A percentile compares a stretch with the other conserved stretches of the same genome.
These are phyloP conservation scores for Metopolophium dirhodum DNA, from an alignment of 1,140 invertebrate genomes.

Conservation along the genomic window DNA sequence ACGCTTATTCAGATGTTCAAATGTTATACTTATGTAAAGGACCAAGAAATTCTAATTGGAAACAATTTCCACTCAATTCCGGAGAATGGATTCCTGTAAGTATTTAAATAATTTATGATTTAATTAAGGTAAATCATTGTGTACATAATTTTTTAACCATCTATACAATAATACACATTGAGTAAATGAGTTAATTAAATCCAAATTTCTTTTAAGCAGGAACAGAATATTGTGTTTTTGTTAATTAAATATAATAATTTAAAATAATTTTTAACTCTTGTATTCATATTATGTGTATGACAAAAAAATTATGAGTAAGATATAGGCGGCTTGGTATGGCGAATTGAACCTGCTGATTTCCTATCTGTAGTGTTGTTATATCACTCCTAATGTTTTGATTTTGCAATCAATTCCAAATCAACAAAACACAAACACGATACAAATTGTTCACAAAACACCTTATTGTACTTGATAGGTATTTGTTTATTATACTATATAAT, in stretches of 20 bases:
- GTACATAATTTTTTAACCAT: not conserved
- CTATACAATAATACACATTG: not conserved
- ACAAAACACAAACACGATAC: not conserved
- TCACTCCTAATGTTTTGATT: no score
- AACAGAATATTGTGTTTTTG: not conserved
- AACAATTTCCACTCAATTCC: conserved; percentile 12
- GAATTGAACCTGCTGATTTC: not conserved
- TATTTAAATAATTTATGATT: not conserved
- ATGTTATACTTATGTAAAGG: conserved; percentile 50
- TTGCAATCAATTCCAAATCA: no score
- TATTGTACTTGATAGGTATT: no score
- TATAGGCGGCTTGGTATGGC: not conserved
- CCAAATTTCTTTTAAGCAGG: not conserved
- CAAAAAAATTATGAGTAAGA: not conserved
- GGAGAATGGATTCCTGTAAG: conserved; percentile 49
- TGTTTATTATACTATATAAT: not conserved
- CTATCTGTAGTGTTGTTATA: not conserved
- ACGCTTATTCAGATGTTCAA: conserved; percentile 48
- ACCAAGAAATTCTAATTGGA: conserved; percentile 38
- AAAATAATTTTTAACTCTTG: not conserved
- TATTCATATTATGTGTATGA: not conserved
- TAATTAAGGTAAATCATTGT: not conserved
- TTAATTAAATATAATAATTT: not conserved
- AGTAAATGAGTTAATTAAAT: not conserved
- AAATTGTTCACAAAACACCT: not conserved